Base-by-base conservation (phyloP, 2,888 invertebrate genomes). In the Lasioglossum oenotherae region DNA sequence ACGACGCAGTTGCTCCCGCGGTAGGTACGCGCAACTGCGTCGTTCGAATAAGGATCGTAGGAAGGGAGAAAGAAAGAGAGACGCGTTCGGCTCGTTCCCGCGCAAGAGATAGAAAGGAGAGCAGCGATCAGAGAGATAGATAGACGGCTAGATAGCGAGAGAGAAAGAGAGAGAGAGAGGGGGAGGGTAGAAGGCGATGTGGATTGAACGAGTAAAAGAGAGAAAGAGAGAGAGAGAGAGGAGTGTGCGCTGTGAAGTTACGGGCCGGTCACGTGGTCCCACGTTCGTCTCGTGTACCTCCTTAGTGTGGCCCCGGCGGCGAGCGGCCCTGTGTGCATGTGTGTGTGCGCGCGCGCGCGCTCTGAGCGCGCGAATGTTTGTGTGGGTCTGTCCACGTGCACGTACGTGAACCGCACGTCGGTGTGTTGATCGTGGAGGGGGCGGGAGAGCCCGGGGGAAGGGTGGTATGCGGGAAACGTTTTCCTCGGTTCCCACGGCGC, bases 401-500 rank as follows among this genome's bases (percentile, higher is more conserved):
- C 64, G 64, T 64, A 64, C 64, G 31, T 8, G 64, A 31, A 64
- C 16, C 64, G 16, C 31, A 2, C 14, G 31, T 64, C 64, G 31
- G 80, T 82, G 85, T 81, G 79, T 60, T 14, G 35, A 44, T 23
- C 69, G 4, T 71, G 73, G 88, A 72, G 83, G 85, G 81, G 86
- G 87, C 80, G 77, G 80, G 78, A 73, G 88, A 80, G 88, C 60
- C 76, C 84, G 73, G 78, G 76, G 86, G 91, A 84, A 90, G 83
- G 90, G 91, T 91, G 93, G 93, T 94, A 94, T 94, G 94, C 94
- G 94, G 93, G 93, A 94, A 94, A 93, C 92, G 92, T 94, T 95
- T 94, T 94, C 94, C 94, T 93, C 92, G 94, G 94, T 94, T 95
- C 94, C 94, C 95, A 95, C 94, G 94, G 92, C 92, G 92, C 92